Percentiles rank a stretch among this genome's conserved stretches.
Evolutionary conservation across 1,140 invertebrate genomes (phyloP).

Genomic region (Achatina immaculata): DNA sequence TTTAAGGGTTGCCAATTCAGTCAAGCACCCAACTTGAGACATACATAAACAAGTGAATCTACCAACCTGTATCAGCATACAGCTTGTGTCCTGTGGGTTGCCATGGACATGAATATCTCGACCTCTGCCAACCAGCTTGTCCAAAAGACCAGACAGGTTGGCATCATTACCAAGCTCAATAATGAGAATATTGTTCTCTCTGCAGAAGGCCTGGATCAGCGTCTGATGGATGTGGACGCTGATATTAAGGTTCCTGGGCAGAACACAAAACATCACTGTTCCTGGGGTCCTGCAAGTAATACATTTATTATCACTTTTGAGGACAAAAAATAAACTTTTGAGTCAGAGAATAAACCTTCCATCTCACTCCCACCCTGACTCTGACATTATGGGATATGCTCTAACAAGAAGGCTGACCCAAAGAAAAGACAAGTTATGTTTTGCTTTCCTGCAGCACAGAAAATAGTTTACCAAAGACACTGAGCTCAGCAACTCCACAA

Average conservation of each 20-base stretch:
- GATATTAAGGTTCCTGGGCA: background rate
- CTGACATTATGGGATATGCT: no score
- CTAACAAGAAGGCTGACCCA: no score
- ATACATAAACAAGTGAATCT: background rate
- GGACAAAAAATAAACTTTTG: no score
- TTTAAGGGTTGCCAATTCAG: no score
- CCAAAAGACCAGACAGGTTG: background rate
- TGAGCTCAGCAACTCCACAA: no score
- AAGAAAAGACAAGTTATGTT: no score
- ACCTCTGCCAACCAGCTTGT: background rate
- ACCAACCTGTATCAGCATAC: slow-evolving; percentile 21
- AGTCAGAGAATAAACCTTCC: no score
- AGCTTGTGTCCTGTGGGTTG: slow-evolving; percentile 13
- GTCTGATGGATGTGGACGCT: slow-evolving; percentile 30
- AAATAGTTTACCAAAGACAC: no score
- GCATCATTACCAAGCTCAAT: slow-evolving; percentile 1
- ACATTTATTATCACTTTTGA: no score
- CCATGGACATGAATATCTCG: background rate
- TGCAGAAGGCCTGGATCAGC: slow-evolving; percentile 26
- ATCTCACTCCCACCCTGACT: no score
- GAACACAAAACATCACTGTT: slow-evolving; percentile 17
- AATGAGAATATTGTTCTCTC: slow-evolving; percentile 21
- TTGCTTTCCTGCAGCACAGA: no score
- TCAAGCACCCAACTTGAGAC: background rate
- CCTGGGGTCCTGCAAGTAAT: slow-evolving; percentile 6